Evolutionary conservation across 2,888 invertebrate species (phyloP).

Genomic region (Ferdinandea cuprea): DNA sequence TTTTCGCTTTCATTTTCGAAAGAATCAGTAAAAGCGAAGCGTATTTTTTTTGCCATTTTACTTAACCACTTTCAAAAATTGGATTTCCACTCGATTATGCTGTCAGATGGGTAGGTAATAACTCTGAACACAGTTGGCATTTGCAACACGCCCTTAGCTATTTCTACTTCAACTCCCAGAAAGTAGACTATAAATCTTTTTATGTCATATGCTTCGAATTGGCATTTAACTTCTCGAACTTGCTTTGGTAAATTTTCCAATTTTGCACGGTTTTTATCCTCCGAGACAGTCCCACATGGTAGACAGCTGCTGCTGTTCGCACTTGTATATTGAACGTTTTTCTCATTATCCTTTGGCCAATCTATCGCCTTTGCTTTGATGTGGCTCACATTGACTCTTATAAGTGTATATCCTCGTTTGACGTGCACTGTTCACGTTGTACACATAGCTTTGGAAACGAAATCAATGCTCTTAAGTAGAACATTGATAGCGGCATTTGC

Average conservation of each 20-base stretch:
- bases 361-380: slow-evolving; percentile 58
- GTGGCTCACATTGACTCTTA: slow-evolving; percentile 59
- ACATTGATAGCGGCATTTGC: slow-evolving; percentile 53
- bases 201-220: slow-evolving; percentile 42
- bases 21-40: too few relatives aligned
- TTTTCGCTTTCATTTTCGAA: too few relatives aligned
- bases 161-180: slow-evolving; percentile 23
- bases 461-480: slow-evolving; percentile 61
- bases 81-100: slow-evolving; percentile 10
- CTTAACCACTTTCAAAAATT: neutral
- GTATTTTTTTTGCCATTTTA: neutral
- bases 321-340: slow-evolving; percentile 42
- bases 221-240: slow-evolving; percentile 54
- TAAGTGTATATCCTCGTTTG: neutral
- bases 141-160: slow-evolving; percentile 8
- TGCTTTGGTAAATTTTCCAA: slow-evolving; percentile 56
- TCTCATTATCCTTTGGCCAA: slow-evolving; percentile 68
- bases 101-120: slow-evolving; percentile 1
- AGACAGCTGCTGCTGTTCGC: neutral
- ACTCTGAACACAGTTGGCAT: slow-evolving; percentile 33
- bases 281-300: slow-evolving; percentile 4
- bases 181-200: slow-evolving; percentile 39
- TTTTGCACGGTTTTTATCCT: slow-evolving; percentile 23
- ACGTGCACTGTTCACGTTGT: neutral
- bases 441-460: slow-evolving; percentile 39